Evolutionary conservation across 2,113 vertebrate genomes (phyloP).

Genomic region (Bungarus multicinctus): DNA sequence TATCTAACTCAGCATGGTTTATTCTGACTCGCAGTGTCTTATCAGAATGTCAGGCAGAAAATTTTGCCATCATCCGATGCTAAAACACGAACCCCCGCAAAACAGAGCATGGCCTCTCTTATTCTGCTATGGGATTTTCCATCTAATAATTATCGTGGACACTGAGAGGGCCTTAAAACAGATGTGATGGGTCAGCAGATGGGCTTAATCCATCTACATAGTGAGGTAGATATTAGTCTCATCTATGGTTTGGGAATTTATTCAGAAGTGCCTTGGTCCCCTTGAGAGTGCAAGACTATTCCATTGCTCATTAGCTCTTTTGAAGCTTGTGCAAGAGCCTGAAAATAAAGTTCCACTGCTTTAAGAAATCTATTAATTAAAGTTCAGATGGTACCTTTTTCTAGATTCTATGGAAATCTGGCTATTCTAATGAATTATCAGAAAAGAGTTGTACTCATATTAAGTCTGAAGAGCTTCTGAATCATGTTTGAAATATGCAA

Average conservation of each 20-base stretch:
- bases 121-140: background rate
- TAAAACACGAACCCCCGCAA: background rate
- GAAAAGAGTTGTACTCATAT: background rate
- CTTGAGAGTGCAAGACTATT: background rate
- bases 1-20: background rate
- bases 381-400: background rate
- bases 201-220: background rate
- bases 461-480: background rate
- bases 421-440: background rate
- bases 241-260: background rate
- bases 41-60: background rate
- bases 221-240: background rate
- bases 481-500: background rate
- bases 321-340: background rate
- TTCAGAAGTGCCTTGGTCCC: background rate
- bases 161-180: background rate
- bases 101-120: background rate
- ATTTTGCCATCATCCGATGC: background rate
- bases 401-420: background rate
- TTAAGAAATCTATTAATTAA: background rate
- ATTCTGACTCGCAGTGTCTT: background rate
- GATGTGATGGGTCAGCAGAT: background rate
- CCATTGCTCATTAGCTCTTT: background rate
- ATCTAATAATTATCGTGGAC: background rate
- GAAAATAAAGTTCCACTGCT: background rate